phyloP scores from a whole-genome alignment of 2,113 vertebrate genomes.

The Nothoprocta pentlandii region DNA sequence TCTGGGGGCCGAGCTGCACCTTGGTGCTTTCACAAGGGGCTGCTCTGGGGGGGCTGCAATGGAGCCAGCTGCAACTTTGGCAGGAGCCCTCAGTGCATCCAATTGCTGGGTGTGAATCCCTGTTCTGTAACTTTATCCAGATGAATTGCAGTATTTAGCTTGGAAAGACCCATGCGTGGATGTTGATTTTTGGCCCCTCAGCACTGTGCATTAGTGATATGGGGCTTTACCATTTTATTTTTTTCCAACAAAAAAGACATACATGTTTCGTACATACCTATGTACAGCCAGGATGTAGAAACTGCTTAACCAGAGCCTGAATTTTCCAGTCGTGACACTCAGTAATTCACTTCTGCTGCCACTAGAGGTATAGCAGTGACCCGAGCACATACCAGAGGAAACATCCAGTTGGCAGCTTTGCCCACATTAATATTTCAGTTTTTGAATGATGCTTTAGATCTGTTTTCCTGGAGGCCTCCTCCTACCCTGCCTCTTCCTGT shows the following conservation, averaged over 20 bases:
- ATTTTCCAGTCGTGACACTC: conserved; percentile 43
- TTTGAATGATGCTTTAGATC: conserved; percentile 59
- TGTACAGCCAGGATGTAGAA: not conserved
- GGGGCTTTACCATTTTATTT: conserved; percentile 11
- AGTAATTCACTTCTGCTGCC: conserved; percentile 61
- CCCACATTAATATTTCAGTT: conserved; percentile 63
- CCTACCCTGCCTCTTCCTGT: conserved; percentile 32
- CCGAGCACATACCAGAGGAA: conserved; percentile 65
- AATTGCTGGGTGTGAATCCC: not conserved
- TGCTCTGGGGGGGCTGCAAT: not conserved
- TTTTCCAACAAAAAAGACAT: not conserved
- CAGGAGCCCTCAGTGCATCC: not conserved
- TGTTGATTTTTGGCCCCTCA: not conserved
- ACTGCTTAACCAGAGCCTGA: not conserved
- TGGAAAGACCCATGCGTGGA: not conserved
- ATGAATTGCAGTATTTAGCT: conserved; percentile 4
- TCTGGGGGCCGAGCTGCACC: too few species aligned
- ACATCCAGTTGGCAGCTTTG: conserved; percentile 51
- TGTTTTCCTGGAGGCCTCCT: conserved; percentile 27
- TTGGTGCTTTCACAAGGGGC: not conserved
- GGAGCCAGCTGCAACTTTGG: not conserved
- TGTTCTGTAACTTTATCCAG: not conserved
- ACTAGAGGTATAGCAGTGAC: conserved; percentile 59
- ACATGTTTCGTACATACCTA: not conserved
- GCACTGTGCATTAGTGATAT: not conserved